Base-by-base conservation (phyloP, 2,797 vertebrate genomes). In the Amblyopsis hoosieri region DNA sequence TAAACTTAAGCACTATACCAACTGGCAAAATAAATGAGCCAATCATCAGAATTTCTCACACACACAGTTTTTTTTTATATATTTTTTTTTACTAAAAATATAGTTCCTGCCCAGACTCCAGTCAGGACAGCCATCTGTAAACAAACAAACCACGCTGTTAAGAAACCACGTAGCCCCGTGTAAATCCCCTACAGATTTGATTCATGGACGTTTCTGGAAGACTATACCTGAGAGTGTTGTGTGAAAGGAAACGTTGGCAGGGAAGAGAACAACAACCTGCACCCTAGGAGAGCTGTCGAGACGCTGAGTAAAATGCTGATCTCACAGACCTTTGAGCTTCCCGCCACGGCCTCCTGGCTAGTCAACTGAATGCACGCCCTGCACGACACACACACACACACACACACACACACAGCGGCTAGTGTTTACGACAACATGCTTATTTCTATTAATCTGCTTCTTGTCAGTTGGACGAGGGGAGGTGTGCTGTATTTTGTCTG, bases 401-500 rank as follows among this genome's bases (percentile, higher is more conserved):
- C 29, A 56, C 57, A 52, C 74, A 67, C 64, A 65, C 78, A 78
- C 76, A 75, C 72, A 74, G 78, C 64, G 82, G 87, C 85, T 84
- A 94, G 89, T 94, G 94, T 96, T 97, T 95, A 94, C 90, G 90
- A 89, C 85, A 89, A 92, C 91, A 93, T 88, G 95, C 94, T 95
- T 94, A 94, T 94, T 92, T 93, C 90, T 93, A 94, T 95, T 95
- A 95, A 95, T 94, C 95, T 96, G 95, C 92, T 95, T 77, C 92
- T 95, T 77, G 91, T 97, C 94, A 3, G 23, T 29, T 29, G 23
- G 23, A 29, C 3, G 23, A 29, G 23, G 23, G 23, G 23, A 29
- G 23, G 23, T 29, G 23, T 29, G 23, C 23, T 29, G 23, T 29
- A 29, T 29, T 29, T 29, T 29, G 3, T 29, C 23, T 29, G 3